Conservation (phyloP, 2,113 vertebrate species). For the Pelobates fuscus region DNA sequence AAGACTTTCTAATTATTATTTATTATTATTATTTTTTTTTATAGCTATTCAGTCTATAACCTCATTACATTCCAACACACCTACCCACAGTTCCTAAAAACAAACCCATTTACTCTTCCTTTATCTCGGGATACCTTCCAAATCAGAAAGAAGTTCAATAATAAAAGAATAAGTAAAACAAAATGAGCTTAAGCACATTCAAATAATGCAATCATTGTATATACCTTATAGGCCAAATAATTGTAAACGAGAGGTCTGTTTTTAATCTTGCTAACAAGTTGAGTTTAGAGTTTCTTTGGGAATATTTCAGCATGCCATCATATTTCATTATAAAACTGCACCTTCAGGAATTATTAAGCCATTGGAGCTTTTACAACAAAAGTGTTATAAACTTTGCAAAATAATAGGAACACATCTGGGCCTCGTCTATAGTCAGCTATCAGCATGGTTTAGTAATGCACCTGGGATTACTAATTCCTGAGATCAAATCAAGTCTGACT, state of each 20-base stretch:
- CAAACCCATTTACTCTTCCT: background rate
- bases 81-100: background rate
- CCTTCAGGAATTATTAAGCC: conserved; percentile 39
- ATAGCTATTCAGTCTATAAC: no score
- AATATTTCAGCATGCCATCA: conserved; percentile 44
- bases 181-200: background rate
- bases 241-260: conserved; percentile 44
- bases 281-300: conserved; percentile 14
- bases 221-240: conserved; percentile 45
- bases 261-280: conserved; percentile 41
- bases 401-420: conserved; percentile 49
- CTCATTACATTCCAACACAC: no score
- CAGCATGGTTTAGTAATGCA: conserved; percentile 27
- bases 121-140: background rate
- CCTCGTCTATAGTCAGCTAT: conserved; percentile 40
- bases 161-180: background rate
- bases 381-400: conserved; percentile 41
- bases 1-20: no score
- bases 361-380: conserved; percentile 46
- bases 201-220: conserved; percentile 34
- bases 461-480: conserved; percentile 41
- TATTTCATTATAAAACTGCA: conserved; percentile 41
- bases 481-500: conserved; percentile 47
- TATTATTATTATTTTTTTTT: no score
- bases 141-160: background rate